Evolutionary conservation across 2,888 invertebrate species (phyloP), one percentile per base, ranked within the genome.

Genomic region (Cabera pusaria): DNA sequence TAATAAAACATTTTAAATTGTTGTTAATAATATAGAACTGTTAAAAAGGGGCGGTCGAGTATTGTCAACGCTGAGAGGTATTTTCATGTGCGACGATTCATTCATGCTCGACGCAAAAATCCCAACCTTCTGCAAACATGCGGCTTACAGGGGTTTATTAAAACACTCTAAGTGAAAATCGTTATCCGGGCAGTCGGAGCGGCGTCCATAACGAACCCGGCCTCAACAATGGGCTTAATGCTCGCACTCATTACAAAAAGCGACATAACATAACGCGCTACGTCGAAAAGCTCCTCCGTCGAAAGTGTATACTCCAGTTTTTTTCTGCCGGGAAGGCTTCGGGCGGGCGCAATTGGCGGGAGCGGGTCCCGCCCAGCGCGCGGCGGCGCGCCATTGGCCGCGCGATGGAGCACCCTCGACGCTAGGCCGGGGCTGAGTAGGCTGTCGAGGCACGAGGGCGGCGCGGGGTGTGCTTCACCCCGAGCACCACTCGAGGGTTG

Each of bases 191-290:
- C 74, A 76, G 84, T 85, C 77, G 70, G 76, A 82, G 81, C 86
- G 80, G 83, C 81, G 78, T 83, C 85, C 85, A 85, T 86, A 84
- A 84, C 82, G 82, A 80, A 81, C 82, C 77, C 73, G 73, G 78
- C 77, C 68, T 87, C 86, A 84, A 88, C 87, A 88, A 87, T 86
- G 79, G 87, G 83, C 87, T 88, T 87, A 88, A 81, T 83, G 84
- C 84, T 78, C 82, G 79, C 77, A 85, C 87, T 87, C 83, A 88
- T 87, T 87, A 88, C 86, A 87, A 88, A 83, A 87, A 86, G 84
- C 86, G 82, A 84, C 85, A 85, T 84, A 87, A 87, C 84, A 82
- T 85, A 86, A 83, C 87, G 79, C 75, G 81, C 81, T 74, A 71
- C 83, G 79, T 84, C 77, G 80, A 87, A 53, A 87, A 87, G 87